Evolutionary conservation across 2,797 vertebrate genomes (phyloP), one percentile per base, ranked within the genome.

Genomic region (Microctenopoma steveboyesi): DNA sequence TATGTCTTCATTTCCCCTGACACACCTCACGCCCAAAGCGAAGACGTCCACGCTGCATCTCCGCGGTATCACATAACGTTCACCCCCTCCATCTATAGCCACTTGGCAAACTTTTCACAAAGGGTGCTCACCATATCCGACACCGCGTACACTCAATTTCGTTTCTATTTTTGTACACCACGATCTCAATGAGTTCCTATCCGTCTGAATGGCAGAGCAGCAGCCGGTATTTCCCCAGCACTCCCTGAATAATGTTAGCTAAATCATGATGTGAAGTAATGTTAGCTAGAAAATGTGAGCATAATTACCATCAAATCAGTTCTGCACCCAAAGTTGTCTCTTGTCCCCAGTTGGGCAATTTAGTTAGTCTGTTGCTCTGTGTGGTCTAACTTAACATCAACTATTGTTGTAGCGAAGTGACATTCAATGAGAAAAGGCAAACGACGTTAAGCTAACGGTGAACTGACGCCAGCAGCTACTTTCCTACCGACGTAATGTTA

Each of bases 1-100:
- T 87, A 87, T 75, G 79, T 89, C 88, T 91, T 88, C 61, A 86
- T 88, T 86, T 80, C 83, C 81, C 81, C 72, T 61, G 64, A 80
- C 78, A 72, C 78, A 72, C 76, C 85, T 79, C 76, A 83, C 74
- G 69, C 84, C 82, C 75, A 60, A 53, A 80, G 65, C 59, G 4
- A 52, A 60, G 69, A 72, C 80, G 60, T 28, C 64, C 70, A 64
- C 27, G 13, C 51, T 74, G 59, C 72, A 47, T 78, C 72, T 64
- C 78, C 72, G 77, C 72, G 76, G 65, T 73, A 77, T 79, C 79
- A 55, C 58, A 67, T 72, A 69, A 64, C 68, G 25, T 42, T 15
- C 35, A 40, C 51, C 18, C 61, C 55, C 51, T 53, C 35, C 48
- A 69, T 65, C 70, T 50, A 68, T 61, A 69, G 76, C 62, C 64